These are phyloP conservation scores for Megalops atlanticus DNA, from an alignment of 2,113 vertebrate genomes.

Conservation along the genomic window DNA sequence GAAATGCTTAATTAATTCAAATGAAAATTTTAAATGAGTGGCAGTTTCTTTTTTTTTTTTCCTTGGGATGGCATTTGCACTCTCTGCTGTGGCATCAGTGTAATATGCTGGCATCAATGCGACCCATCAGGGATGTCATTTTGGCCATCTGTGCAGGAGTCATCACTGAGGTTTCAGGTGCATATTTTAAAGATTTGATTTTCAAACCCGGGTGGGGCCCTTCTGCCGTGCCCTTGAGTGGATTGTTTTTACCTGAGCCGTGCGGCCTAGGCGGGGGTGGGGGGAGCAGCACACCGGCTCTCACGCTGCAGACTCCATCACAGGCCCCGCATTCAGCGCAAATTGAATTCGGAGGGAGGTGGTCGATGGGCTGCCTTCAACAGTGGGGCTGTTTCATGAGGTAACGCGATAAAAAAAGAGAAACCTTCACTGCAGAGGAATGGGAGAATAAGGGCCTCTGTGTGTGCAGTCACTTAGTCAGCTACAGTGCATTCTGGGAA, in stretches of 20 bases:
- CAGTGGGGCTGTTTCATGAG: background rate
- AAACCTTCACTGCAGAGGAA: background rate
- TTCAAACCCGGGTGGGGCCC: background rate
- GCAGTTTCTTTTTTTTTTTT: no score
- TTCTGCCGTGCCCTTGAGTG: background rate
- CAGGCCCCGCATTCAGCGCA: background rate
- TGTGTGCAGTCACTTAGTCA: constrained; percentile 13
- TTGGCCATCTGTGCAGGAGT: background rate
- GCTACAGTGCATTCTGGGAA: background rate
- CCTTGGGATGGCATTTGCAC: no score
- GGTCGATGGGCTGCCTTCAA: background rate
- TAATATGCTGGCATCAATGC: no score
- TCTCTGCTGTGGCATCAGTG: no score
- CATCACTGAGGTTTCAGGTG: background rate
- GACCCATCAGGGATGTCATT: no score
- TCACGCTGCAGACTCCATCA: background rate
- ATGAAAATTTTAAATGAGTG: no score
- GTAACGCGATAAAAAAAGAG: constrained; percentile 1
- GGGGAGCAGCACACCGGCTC: background rate
- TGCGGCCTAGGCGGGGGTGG: background rate
- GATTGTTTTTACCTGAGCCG: background rate
- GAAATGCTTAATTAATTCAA: no score
- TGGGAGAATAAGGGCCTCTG: background rate
- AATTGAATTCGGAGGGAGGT: background rate
- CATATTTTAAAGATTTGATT: background rate